Evolutionary conservation across 2,113 vertebrate genomes (phyloP).

Genomic region (Marcusenius ussheri): DNA sequence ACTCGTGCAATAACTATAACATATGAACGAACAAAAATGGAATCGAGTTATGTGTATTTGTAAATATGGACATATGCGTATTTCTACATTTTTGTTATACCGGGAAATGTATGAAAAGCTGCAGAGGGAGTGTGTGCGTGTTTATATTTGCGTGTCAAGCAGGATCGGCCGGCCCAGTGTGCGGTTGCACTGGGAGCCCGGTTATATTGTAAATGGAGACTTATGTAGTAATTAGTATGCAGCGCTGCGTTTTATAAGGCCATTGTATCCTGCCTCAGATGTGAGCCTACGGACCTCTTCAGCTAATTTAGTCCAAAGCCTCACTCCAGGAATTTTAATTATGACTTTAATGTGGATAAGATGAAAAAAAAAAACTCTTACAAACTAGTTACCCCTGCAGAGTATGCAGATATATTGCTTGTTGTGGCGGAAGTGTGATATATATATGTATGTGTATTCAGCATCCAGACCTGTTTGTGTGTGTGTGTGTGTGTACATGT

Average conservation of each 20-base stretch:
- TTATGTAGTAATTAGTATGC: constrained; percentile 36
- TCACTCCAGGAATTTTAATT: constrained; percentile 33
- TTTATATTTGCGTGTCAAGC: background rate
- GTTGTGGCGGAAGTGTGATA: background rate
- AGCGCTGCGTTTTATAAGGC: constrained; percentile 31
- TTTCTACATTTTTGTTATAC: background rate
- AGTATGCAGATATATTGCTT: background rate
- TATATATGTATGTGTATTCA: background rate
- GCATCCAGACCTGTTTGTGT: background rate
- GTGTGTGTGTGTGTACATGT: constrained; percentile 4
- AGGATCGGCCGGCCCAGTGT: background rate
- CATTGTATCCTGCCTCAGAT: constrained; percentile 25
- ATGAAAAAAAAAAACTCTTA: constrained; percentile 8
- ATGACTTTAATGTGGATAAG: constrained; percentile 36
- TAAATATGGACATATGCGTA: too few relatives aligned
- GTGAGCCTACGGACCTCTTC: constrained; percentile 24
- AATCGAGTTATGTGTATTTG: background rate
- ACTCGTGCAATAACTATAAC: background rate
- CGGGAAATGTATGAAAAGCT: background rate
- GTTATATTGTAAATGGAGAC: constrained; percentile 9
- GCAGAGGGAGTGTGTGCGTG: background rate
- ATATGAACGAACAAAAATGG: background rate
- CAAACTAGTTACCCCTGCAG: constrained; percentile 18
- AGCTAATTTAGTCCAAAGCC: constrained; percentile 15
- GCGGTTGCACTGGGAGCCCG: background rate